Evolutionary conservation across 2,797 vertebrate genomes (phyloP).

Genomic region (Podarcis siculus): DNA sequence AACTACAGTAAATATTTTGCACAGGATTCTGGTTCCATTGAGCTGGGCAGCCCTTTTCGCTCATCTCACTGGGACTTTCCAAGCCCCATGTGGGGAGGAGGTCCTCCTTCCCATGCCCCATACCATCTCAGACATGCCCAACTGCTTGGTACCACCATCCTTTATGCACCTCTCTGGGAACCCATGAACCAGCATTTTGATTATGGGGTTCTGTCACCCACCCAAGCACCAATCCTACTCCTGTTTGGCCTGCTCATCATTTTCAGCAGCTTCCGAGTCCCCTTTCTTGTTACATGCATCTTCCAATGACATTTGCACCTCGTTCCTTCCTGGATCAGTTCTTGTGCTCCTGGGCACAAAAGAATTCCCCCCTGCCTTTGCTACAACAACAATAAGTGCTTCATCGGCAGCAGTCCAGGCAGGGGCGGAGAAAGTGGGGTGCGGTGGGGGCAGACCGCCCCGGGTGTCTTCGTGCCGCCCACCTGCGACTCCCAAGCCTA

Average conservation of each 20-base stretch:
- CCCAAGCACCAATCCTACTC: not conserved
- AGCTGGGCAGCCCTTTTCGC: not conserved
- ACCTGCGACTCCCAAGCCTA: too few relatives aligned
- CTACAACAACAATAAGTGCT: not conserved
- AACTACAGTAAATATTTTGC: not conserved
- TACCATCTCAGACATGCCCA: too few relatives aligned
- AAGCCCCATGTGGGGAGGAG: not conserved
- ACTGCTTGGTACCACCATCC: not conserved
- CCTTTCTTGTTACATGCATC: not conserved
- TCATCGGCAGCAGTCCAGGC: not conserved
- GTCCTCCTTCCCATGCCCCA: not conserved
- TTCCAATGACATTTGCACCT: not conserved
- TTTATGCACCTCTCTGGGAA: not conserved
- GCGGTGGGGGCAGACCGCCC: too few relatives aligned
- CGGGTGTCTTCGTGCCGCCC: fast-evolving
- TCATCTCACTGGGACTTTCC: not conserved
- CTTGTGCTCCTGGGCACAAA: not conserved
- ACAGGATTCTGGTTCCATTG: not conserved
- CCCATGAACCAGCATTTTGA: not conserved
- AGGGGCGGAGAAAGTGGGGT: too few relatives aligned
- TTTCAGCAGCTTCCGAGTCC: not conserved
- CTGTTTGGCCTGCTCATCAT: not conserved
- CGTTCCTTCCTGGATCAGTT: not conserved
- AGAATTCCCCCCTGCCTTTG: too few relatives aligned
- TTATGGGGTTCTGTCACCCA: not conserved